Evolutionary conservation across 2,797 vertebrate genomes (phyloP), one percentile per base, ranked within the genome.

Genomic region (Echiichthys vipera): DNA sequence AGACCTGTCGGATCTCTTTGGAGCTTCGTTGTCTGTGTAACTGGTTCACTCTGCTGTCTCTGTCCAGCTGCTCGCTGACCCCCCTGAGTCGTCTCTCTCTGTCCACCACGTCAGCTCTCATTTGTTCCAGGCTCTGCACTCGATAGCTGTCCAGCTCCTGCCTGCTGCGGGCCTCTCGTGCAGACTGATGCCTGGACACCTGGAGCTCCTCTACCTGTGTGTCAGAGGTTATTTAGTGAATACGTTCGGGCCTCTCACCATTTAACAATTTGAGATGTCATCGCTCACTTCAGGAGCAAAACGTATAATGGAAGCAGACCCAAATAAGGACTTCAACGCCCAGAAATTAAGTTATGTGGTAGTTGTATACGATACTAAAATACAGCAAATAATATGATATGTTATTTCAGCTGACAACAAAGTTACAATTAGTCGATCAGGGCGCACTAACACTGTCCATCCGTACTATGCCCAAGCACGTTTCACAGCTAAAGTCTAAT

Each of bases 1-100:
- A 32, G 46, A 95, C 95, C 90, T 95, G 91, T 40, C 58, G 77
- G 43, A 93, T 91, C 71, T 94, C 89, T 73, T 89, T 93, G 80
- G 87, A 83, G 2, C 71, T 86, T 58, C 75, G 84, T 45, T 89
- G 92, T 57, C 86, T 80, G 53, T 93, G 89, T 27, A 94, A 55
- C 64, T 30, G 69, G n/a, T 74, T 83, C 74, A 71, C 86, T 80
- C 85, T 91, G 46, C 87, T 85, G 58, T 81, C 80, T 58, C 86
- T 84, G 81, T 93, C 83, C 3, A 91, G 84, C 84, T 95, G 91
- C 37, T 89, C 84, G 0, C 84, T 80, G 6, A 94, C 78, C 4
- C 51, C 74, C 54, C 87, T 84, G 42, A 94, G 78, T 25, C 57
- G 85, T 17, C 81, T 62, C 22, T 95, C 90, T 69, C 92, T 91